Evolutionary conservation across 2,113 vertebrate species (phyloP), one percentile per base, ranked within the genome.

Genomic region (Rhombomys opimus): DNA sequence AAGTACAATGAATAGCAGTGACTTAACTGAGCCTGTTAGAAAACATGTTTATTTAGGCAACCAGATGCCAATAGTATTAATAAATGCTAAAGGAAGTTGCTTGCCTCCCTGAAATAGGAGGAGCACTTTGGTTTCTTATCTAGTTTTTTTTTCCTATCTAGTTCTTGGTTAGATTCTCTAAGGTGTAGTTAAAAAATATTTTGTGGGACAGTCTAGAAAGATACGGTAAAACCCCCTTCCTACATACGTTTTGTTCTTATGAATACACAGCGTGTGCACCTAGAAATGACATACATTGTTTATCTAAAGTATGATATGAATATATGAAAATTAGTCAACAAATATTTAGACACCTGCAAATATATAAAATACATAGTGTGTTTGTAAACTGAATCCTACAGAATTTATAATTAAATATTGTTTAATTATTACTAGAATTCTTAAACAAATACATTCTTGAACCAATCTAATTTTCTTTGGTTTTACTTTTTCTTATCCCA

Each of bases 391-490:
- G 65, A 95, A 52, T 84, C 76, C 63, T 91, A 57, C 87, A 86
- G 13, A 50, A 14, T 87, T 94, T 78, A 84, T 52, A 85, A 59
- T 81, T 57, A 67, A 70, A 27, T 38, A 15, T 32, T 89, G 27
- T 75, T 94, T 95, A 96, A 96, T 84, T 50, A 68, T 57, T 75
- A 77, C 82, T 41, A 80, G 27, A 95, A 89, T 94, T 96, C 65
- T 88, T 92, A 85, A 96, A 84, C 76, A 80, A 52, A 78, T 35
- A 35, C 8, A 80, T 35, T 80, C 18, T 70, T 95, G 57, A 89
- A 63, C 61, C 67, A 73, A 85, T 76, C 82, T 89, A 59, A 91
- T 86, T 90, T 85, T 80, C 65, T 91, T 91, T 87, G 38, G 1
- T 92, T 80, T 70, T 96, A 14, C 63, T 89, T 90, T 78, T 94